phyloP scores from a whole-genome alignment of 2,888 invertebrate species.

The Dioctria linearis region DNA sequence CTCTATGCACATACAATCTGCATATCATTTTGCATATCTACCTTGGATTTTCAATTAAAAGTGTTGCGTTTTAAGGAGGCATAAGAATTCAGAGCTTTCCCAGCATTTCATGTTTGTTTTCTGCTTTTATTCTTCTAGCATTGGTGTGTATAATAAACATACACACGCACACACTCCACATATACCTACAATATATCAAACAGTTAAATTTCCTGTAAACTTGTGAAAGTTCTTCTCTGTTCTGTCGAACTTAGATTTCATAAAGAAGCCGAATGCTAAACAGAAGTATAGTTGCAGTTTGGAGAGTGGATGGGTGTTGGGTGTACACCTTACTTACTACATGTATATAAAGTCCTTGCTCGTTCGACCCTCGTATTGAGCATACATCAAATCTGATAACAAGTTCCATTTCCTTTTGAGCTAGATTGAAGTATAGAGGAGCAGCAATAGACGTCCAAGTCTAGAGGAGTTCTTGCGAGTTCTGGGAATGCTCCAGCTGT shows the following conservation, averaged over 20 bases:
- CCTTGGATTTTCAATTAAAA: slow-evolving; percentile 4
- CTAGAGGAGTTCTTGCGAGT: not conserved
- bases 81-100: not conserved
- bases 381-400: slow-evolving; percentile 13
- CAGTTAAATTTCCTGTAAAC: slow-evolving; percentile 2
- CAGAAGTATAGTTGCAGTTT: not conserved
- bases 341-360: not conserved
- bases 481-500: not conserved
- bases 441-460: not conserved
- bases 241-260: not conserved
- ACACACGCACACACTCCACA: not conserved
- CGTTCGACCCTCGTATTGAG: not conserved
- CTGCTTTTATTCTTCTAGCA: too few species aligned
- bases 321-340: too few species aligned
- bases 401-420: not conserved
- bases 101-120: not conserved
- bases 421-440: not conserved
- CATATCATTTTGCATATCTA: not conserved
- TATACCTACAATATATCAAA: not conserved
- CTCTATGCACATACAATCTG: not conserved
- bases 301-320: not conserved
- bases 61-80: not conserved
- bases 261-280: not conserved
- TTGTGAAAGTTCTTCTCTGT: not conserved
- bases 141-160: too few species aligned